A percentile compares a stretch with the other conserved stretches of the same genome.
Evolutionary conservation across 2,888 invertebrate genomes (phyloP).

Genomic region (Cataglyphis altisquamis): DNA sequence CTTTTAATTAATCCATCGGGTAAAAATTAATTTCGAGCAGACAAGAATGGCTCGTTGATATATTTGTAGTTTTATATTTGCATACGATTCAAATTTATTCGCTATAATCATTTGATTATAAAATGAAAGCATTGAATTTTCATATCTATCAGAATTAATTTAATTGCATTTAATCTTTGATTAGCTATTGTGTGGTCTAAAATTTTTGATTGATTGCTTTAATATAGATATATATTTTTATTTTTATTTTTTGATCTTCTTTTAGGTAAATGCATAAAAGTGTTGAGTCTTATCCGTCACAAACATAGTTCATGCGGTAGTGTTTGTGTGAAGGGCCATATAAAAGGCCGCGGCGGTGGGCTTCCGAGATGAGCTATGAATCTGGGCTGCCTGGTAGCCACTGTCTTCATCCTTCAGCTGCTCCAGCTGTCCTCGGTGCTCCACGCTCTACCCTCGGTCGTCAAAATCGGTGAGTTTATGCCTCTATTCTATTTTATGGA

Average conservation of each 20-base stretch:
- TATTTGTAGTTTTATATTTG: not conserved
- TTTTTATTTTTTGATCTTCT: slow-evolving; percentile 52
- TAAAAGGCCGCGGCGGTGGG: slow-evolving; percentile 78
- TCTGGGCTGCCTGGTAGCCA: slow-evolving; percentile 85
- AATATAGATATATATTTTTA: not conserved
- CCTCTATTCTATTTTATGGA: not conserved
- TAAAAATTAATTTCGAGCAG: not conserved
- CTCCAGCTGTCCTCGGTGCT: slow-evolving; percentile 79
- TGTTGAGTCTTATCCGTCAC: slow-evolving; percentile 59
- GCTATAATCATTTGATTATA: not conserved
- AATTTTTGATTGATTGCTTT: not conserved
- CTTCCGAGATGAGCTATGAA: slow-evolving; percentile 86
- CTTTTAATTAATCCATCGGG: slow-evolving; percentile 29
- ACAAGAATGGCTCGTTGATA: not conserved
- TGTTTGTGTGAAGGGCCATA: slow-evolving; percentile 75
- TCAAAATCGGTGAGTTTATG: slow-evolving; percentile 83
- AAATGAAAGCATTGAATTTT: not conserved
- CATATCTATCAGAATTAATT: not conserved
- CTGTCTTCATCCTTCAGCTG: slow-evolving; percentile 82
- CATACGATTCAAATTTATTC: not conserved
- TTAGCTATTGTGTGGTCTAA: not conserved
- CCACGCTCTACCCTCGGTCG: slow-evolving; percentile 82
- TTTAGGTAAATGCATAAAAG: slow-evolving; percentile 71
- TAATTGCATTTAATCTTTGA: not conserved
- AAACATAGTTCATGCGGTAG: slow-evolving; percentile 70